Base-by-base conservation (phyloP, 2,888 invertebrate species). In the Marronus borbonicus region DNA sequence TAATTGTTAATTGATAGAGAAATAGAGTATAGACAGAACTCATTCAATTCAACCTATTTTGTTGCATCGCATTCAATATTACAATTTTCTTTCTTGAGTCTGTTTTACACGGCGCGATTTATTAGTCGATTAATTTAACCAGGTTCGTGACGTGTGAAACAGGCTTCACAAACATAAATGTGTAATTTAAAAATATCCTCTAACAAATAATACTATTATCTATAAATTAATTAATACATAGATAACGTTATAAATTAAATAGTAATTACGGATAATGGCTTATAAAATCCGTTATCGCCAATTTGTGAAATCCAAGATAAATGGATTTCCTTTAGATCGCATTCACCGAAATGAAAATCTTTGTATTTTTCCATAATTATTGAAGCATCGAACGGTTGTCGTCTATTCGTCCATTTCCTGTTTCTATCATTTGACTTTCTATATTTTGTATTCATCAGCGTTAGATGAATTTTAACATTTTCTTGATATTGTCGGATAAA, bases 401-500 rank as follows among this genome's bases (percentile, higher is more conserved):
- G 82, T 78, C 83, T 85, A 1, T 66, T 70, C 80, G 82, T 82
- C 58, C 83, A 80, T 81, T 85, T 88, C 84, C 81, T 82, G 24
- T 74, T 77, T 58, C 78, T 78, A n/a, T 76, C 83, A 80, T 83
- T 84, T 36, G 81, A 14, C 49, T 82, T 81, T 69, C 90, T 86
- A 84, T 92, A 92, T 58, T 87, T 85, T 0, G 93, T 92, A 87
- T 97, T 98, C 88, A 98, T 93, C 4, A 98, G 84, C 0, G 98
- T 98, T 77, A 95, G 92, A 86, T 98, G 98, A 1, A 98, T 87
- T 87, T 97, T 98, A 0, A 97, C 93, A 78, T 88, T 89, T 12
- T 92, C 92, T 70, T 89, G 85, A 64, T 90, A 85, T 69, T 89
- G 88, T 10, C 86, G 87, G 81, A 91, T 88, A 20, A 95, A 87